A percentile compares a stretch with the other conserved stretches of the same genome.
Conservation (phyloP, 2,888 invertebrate genomes). For the Idaea dimidiata region DNA sequence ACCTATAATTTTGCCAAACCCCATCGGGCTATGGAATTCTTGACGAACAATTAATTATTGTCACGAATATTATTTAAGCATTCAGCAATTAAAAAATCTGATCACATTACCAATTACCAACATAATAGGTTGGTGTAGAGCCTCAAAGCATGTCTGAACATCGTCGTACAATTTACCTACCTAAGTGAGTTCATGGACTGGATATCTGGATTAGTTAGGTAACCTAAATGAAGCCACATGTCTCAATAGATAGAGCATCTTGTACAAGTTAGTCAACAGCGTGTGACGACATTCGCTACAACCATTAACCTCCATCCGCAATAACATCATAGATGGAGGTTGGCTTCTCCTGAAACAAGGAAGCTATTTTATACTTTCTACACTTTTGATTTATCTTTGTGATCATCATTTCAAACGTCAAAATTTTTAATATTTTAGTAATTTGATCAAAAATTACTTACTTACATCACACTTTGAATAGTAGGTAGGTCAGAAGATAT, state of each 20-base stretch:
- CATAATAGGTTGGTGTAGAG: neutral
- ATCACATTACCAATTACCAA: no score
- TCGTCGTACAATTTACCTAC: neutral
- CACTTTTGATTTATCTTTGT: no score
- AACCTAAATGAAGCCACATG: neutral
- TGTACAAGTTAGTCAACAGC: conserved; percentile 50
- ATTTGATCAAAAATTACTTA: no score
- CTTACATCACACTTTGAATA: no score
- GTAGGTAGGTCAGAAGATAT: no score
- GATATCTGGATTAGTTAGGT: neutral
- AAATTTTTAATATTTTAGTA: no score
- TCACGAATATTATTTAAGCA: no score
- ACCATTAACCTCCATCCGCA: conserved; percentile 55
- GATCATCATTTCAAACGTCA: no score
- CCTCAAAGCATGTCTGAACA: neutral
- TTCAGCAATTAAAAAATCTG: no score
- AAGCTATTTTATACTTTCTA: conserved; percentile 28
- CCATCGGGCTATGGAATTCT: no score
- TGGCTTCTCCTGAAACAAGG: conserved; percentile 31
- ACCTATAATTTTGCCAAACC: no score
- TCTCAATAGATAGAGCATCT: conserved; percentile 11
- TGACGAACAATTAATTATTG: no score
- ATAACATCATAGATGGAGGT: conserved; percentile 47
- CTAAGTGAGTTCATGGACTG: neutral
- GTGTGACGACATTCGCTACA: conserved; percentile 62